Evolutionary conservation across 1,140 invertebrate species (phyloP).

Genomic region (Apis dorsata): DNA sequence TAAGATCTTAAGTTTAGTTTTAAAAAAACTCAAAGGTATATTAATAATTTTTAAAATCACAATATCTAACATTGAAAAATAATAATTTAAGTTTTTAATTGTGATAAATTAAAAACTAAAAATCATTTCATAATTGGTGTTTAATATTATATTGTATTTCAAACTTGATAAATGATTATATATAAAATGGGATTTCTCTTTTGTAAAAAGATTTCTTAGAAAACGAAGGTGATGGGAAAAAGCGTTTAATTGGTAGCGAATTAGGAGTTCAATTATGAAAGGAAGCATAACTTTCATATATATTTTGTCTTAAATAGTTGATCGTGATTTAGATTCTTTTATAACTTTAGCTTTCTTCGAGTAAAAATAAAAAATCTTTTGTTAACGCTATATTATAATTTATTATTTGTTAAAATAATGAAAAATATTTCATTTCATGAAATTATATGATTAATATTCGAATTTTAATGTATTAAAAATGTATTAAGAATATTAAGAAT

Average conservation of each 20-base stretch:
- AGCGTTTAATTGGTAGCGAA: slow-evolving; percentile 17
- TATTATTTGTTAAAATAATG: too few relatives aligned
- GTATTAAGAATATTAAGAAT: too few relatives aligned
- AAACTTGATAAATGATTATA: not conserved
- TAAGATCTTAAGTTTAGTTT: too few relatives aligned
- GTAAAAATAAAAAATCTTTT: not conserved
- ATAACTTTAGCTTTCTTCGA: not conserved
- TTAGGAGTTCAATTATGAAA: slow-evolving; percentile 14
- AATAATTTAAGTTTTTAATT: not conserved
- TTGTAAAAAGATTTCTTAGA: slow-evolving; percentile 3
- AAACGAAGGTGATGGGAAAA: not conserved
- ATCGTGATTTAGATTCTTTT: not conserved
- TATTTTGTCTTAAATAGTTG: too few relatives aligned
- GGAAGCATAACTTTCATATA: not conserved
- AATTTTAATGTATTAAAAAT: too few relatives aligned
- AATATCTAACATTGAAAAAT: not conserved
- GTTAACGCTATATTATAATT: not conserved
- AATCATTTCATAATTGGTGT: not conserved
- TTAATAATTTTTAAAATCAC: not conserved
- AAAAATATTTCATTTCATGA: too few relatives aligned
- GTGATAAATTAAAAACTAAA: too few relatives aligned
- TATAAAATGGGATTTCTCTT: slow-evolving; percentile 37
- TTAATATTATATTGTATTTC: not conserved
- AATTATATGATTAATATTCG: too few relatives aligned
- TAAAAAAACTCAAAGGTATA: too few relatives aligned